Percentiles rank a stretch among this genome's conserved stretches.
These are phyloP conservation scores for Patella pellucida DNA, from an alignment of 2,888 invertebrate species.

Conservation along the genomic window DNA sequence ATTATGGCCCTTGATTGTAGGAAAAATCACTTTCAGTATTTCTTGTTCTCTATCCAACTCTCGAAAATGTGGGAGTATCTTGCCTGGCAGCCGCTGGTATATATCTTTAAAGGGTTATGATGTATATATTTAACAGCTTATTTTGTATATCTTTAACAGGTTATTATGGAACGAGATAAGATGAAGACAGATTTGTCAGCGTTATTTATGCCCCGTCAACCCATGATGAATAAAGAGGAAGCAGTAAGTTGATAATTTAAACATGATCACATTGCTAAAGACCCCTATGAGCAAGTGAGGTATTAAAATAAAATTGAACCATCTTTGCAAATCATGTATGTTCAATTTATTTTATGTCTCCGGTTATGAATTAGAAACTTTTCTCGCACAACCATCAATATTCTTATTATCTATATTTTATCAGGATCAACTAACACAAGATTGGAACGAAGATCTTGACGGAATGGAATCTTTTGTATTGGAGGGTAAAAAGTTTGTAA, in stretches of 20 bases:
- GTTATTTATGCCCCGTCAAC: conserved; percentile 94
- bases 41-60: no score
- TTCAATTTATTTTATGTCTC: no score
- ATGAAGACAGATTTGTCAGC: conserved; percentile 90
- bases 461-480: conserved; percentile 97
- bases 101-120: background rate
- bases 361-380: background rate
- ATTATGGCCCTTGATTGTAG: no score
- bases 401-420: conserved; percentile 53
- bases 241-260: conserved; percentile 73
- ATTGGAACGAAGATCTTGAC: conserved; percentile 98
- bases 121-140: background rate
- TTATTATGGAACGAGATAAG: conserved; percentile 75
- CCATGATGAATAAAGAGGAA: conserved; percentile 86
- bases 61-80: no score
- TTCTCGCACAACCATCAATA: background rate
- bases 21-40: no score
- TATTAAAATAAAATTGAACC: no score
- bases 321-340: no score
- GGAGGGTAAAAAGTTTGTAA: conserved; percentile 97
- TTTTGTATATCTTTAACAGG: conserved; percentile 38
- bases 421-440: conserved; percentile 83
- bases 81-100: no score
- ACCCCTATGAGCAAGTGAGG: no score
- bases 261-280: no score